Evolutionary conservation across 1,140 invertebrate species (phyloP), one percentile per base, ranked within the genome.

Genomic region (Nasonia giraulti): DNA sequence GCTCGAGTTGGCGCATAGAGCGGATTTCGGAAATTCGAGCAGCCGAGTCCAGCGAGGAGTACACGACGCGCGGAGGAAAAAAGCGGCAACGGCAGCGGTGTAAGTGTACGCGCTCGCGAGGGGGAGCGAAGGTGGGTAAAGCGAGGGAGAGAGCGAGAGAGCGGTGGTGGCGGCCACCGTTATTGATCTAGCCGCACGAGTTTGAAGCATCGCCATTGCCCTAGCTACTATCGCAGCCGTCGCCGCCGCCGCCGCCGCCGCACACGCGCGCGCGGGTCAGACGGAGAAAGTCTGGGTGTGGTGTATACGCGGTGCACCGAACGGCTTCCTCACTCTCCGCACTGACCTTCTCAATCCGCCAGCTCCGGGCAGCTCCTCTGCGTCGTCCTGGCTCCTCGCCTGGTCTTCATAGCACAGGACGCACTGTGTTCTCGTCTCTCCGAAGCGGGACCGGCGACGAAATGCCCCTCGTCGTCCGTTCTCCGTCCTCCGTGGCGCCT

Each of bases 151-250:
- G 27, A n/a, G n/a, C n/a, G n/a, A n/a, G n/a, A n/a, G n/a, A 79
- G 66, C 84, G n/a, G 2, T 87, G 87, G 87, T 88, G 88, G 84
- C 87, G 83, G 88, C 85, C 83, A 80, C 84, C 88, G 87, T 91
- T 91, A 91, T 92, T 92, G 91, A 92, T 91, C 90, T 92, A 90
- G 89, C 89, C 88, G 89, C 85, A 85, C 87, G 87, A 89, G 85
- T 90, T 90, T 88, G 88, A 90, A 89, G 87, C 87, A 87, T 91
- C 89, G 88, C 89, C 89, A 89, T 89, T 89, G 87, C 88, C 89
- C 88, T 87, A 87, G 83, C 88, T 86, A 88, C 86, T 87, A 87
- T 90, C 88, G 87, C 87, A 87, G n/a, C n/a, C n/a, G n/a, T n/a
- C n/a, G n/a, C n/a, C n/a, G n/a, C n/a, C n/a, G n/a, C n/a, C n/a